Evolutionary conservation across 2,888 invertebrate species (phyloP).

Genomic region (Ormia ochracea): DNA sequence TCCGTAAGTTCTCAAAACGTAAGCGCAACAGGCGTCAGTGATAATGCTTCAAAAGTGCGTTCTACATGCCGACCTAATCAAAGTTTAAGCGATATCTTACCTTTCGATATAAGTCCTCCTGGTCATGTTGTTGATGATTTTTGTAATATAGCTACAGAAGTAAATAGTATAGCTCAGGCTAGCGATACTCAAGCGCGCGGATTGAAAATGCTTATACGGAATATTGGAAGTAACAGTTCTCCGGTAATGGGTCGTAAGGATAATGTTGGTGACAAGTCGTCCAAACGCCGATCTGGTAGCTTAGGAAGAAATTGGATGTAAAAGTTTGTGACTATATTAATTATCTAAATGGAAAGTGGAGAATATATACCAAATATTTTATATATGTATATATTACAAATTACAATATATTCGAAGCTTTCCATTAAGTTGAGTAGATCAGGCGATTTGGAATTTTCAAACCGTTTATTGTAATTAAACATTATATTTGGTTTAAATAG

Average conservation of each 20-base stretch:
- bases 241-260: constrained; percentile 87
- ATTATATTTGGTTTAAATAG: no score
- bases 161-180: constrained; percentile 74
- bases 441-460: no score
- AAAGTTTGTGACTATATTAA: not conserved
- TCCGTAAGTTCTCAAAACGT: constrained; percentile 63
- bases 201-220: constrained; percentile 86
- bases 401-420: no score
- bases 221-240: constrained; percentile 87
- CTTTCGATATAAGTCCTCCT: constrained; percentile 84
- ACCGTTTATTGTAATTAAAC: no score
- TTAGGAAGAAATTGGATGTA: constrained; percentile 76
- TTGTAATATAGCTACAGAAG: constrained; percentile 90
- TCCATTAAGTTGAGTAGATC: no score
- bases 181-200: constrained; percentile 83
- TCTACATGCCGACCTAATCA: constrained; percentile 77
- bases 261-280: constrained; percentile 65
- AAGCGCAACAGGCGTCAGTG: constrained; percentile 40
- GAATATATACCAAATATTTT: no score
- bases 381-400: no score
- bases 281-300: constrained; percentile 75
- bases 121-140: constrained; percentile 93
- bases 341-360: not conserved
- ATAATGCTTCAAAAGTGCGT: constrained; percentile 67
- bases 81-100: constrained; percentile 80